Evolutionary conservation across 1,140 invertebrate genomes (phyloP).

Genomic region (Drosophila saltans): DNA sequence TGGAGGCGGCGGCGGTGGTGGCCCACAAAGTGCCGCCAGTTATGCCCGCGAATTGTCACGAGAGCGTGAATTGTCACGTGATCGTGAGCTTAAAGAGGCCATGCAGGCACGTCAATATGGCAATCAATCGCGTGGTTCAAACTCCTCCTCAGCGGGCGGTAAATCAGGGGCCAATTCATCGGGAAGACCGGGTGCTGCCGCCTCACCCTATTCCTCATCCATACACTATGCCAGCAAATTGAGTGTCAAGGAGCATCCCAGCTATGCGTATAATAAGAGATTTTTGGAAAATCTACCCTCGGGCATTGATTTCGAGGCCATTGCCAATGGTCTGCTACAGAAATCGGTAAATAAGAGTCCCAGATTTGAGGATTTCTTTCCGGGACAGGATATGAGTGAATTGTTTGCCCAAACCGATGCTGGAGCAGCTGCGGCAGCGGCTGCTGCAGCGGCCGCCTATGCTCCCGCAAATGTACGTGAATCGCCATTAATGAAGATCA

Average conservation of each 20-base stretch:
- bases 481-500: conserved; percentile 79
- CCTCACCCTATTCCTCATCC: conserved; percentile 59
- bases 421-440: conserved; percentile 65
- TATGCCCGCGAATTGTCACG: conserved; percentile 69
- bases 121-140: conserved; percentile 73
- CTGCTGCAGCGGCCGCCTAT: conserved; percentile 58
- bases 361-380: conserved; percentile 84
- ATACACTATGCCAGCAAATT: conserved; percentile 62
- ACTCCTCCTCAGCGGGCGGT: conserved; percentile 43
- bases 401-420: conserved; percentile 87
- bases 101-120: conserved; percentile 75
- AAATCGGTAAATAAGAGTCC: conserved; percentile 79
- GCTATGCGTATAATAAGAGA: conserved; percentile 76
- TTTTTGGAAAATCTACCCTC: conserved; percentile 76
- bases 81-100: conserved; percentile 68
- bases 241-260: conserved; percentile 61
- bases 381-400: conserved; percentile 85
- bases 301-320: conserved; percentile 78
- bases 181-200: conserved; percentile 56
- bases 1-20: conserved; percentile 25
- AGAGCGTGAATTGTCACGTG: conserved; percentile 63
- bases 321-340: conserved; percentile 76
- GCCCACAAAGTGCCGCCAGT: conserved; percentile 63
- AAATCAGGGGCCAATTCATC: conserved; percentile 49
- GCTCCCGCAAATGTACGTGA: conserved; percentile 55